These are phyloP conservation scores for Orthonychiurus folsomi DNA, from an alignment of 2,888 invertebrate species.

Conservation along the genomic window DNA sequence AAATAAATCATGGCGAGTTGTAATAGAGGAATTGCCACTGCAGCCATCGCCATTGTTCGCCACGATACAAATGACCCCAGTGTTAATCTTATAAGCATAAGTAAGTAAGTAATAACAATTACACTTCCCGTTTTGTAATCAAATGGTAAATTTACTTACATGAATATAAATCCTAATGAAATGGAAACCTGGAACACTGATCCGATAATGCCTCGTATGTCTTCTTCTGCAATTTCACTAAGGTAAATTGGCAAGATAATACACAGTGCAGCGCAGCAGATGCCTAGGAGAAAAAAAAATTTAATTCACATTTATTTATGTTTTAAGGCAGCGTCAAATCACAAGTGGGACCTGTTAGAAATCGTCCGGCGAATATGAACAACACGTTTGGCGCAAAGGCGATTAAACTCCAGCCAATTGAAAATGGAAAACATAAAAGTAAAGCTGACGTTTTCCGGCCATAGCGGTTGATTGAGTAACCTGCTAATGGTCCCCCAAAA, in stretches of 20 bases:
- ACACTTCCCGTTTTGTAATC: no score
- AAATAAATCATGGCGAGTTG: conserved; percentile 65
- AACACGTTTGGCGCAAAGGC: conserved; percentile 35
- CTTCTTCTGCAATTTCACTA: conserved; percentile 74
- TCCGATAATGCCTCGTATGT: conserved; percentile 73
- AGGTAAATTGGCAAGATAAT: conserved; percentile 78
- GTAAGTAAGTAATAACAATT: no score
- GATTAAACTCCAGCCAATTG: conserved; percentile 45
- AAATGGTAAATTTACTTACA: no score
- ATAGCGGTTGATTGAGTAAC: conserved; percentile 37
- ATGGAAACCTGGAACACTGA: conserved; percentile 81
- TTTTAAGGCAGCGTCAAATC: no score
- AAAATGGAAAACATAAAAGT: conserved; percentile 42
- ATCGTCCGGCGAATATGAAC: conserved; percentile 49
- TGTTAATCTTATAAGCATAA: conserved; percentile 32
- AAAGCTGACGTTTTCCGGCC: conserved; percentile 33
- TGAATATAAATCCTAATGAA: conserved; percentile 35
- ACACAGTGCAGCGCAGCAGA: conserved; percentile 71
- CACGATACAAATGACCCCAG: conserved; percentile 60
- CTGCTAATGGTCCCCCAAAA: conserved; percentile 37
- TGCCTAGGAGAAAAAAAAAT: no score
- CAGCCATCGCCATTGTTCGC: conserved; percentile 56
- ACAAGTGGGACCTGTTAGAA: conserved; percentile 37
- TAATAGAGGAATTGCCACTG: conserved; percentile 58
- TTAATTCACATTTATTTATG: no score